Base-by-base conservation (phyloP, 2,797 vertebrate genomes). In the Bufotes viridis region DNA sequence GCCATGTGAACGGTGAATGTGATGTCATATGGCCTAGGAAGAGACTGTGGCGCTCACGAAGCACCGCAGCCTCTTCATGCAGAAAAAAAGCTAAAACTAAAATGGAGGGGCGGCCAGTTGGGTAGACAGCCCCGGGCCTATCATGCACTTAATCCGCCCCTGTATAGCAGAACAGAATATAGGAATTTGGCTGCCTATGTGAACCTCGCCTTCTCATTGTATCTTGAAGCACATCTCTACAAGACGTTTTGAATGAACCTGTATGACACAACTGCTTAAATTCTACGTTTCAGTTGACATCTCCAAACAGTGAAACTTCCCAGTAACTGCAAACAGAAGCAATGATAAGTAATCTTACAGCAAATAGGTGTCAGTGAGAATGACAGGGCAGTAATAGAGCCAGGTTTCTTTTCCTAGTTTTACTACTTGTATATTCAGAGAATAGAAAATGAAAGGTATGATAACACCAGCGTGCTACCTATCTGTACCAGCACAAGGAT, bases 371-470 rank as follows among this genome's bases (percentile, higher is more conserved):
- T 63, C 58, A 34, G 79, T 10, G 18, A 65, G 60, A 60, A 29
- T 11, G 70, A 74, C n/a, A 29, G 24, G 63, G 29, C 58, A 49
- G n/a, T 24, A 26, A 79, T 18, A 20, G 1, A 63, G 34, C 34
- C 34, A 51, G 80, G 80, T 81, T 81, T 65, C 80, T 12, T 65
- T 81, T 63, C 15, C 42, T 58, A 53, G 29, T 3, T 5, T 51
- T 51, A 49, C 8, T 17, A 67, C 58, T 24, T 51, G 20, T 67
- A 49, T 14, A 22, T 18, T 63, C 80, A 15, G 58, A n/a, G 80
- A 81, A 81, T 49, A 67, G 80, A 81, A 81, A 81, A 20, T 81
- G 61, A 81, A 81, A 81, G 78, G 24, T 58, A 78, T 42, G 26
- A 70, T 69, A 69, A 57, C 8, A 57, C 55, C 9, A 7, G 20